Conservation (phyloP, 2,113 vertebrate species). For the Stercorarius parasiticus region DNA sequence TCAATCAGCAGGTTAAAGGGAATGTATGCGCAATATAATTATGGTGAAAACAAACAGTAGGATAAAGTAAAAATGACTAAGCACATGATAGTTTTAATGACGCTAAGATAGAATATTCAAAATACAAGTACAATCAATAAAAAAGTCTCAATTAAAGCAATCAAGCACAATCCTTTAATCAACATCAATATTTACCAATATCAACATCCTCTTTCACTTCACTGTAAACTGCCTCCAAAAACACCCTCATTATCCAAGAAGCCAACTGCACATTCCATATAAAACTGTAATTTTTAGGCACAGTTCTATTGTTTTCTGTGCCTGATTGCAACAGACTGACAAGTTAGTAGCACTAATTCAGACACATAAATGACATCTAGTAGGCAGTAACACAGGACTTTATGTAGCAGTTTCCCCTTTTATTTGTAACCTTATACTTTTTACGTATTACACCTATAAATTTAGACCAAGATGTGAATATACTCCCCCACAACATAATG, state of each 20-base stretch:
- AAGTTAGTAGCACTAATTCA: not conserved
- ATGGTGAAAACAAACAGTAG: not conserved
- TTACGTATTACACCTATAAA: not conserved
- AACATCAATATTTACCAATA: not conserved
- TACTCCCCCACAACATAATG: not conserved
- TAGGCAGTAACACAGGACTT: not conserved
- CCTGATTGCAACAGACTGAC: not conserved
- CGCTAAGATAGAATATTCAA: not conserved
- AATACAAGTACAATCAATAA: not conserved
- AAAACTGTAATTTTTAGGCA: not conserved
- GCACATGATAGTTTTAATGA: not conserved
- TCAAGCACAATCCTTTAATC: not conserved
- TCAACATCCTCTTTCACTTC: not conserved
- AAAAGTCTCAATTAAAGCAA: not conserved
- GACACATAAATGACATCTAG: not conserved
- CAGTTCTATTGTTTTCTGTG: not conserved
- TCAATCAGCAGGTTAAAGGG: not conserved
- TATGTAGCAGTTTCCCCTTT: not conserved
- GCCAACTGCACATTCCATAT: not conserved
- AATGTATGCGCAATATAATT: not conserved
- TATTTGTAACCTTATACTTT: not conserved
- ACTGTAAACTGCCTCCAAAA: not conserved
- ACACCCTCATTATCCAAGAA: not conserved
- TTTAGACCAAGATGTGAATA: not conserved
- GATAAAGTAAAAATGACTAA: not conserved